phyloP scores from a whole-genome alignment of 2,888 invertebrate genomes.

The Apocheima hispidaria region DNA sequence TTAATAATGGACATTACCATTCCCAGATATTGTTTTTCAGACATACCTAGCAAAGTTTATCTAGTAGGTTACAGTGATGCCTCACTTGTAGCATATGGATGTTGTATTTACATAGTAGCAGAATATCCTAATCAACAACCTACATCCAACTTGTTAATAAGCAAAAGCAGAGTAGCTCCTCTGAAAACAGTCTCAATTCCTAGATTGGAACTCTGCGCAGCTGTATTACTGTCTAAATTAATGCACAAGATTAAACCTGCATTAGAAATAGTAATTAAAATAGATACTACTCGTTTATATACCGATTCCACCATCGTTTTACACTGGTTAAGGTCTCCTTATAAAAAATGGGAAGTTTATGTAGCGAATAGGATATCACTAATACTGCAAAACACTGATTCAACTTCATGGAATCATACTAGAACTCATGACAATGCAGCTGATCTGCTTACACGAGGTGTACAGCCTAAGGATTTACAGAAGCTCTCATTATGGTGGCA shows the following conservation, averaged over 20 bases:
- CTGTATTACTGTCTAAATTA: conserved; percentile 2
- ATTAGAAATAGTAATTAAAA: background rate
- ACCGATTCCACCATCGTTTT: background rate
- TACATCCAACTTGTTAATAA: background rate
- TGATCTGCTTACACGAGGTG: background rate
- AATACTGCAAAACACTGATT: background rate
- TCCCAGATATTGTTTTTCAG: conserved; percentile 13
- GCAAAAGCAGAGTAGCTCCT: conserved; percentile 11
- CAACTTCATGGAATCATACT: background rate
- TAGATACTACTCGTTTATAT: background rate
- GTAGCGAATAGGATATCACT: background rate
- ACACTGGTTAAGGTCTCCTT: background rate
- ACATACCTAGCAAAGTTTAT: background rate
- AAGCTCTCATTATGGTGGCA: conserved; percentile 9
- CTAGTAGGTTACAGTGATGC: conserved; percentile 9
- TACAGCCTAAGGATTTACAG: conserved; percentile 5
- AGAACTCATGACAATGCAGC: background rate
- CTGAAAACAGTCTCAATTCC: conserved; percentile 1
- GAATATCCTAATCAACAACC: conserved; percentile 1
- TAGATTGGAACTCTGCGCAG: conserved; percentile 2
- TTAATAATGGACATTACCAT: background rate
- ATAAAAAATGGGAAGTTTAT: background rate
- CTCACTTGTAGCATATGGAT: conserved; percentile 4
- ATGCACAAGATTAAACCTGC: conserved; percentile 4
- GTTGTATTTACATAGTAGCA: background rate